phyloP scores from a whole-genome alignment of 1,140 invertebrate species.

The Ips typographus region DNA sequence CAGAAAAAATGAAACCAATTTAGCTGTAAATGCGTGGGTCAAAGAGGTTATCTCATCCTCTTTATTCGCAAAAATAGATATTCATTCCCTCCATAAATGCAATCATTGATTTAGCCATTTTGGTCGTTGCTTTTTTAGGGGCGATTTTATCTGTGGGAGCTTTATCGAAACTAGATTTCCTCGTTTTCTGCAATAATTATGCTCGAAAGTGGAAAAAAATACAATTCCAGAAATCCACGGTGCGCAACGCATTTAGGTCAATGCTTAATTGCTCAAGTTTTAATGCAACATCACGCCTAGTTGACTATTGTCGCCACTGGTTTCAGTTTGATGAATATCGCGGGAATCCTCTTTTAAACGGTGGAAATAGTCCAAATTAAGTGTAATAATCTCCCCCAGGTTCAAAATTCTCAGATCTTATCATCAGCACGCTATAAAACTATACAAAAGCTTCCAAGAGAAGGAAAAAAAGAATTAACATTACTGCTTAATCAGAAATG shows the following conservation, averaged over 20 bases:
- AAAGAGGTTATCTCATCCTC: conserved; percentile 22
- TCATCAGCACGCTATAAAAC: conserved; percentile 12
- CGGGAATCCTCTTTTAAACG: conserved; percentile 6
- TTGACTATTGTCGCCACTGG: conserved; percentile 23
- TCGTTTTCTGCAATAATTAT: not conserved
- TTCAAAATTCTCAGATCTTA: conserved; percentile 11
- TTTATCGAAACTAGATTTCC: too few species aligned
- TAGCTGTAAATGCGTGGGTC: conserved; percentile 25
- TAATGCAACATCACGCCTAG: conserved; percentile 16
- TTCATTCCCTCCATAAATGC: conserved; percentile 27
- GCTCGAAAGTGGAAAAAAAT: conserved; percentile 8
- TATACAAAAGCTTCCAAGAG: conserved; percentile 2
- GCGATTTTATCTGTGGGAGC: conserved; percentile 13
- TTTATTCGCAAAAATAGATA: conserved; percentile 29
- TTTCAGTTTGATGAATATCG: conserved; percentile 23
- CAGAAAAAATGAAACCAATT: conserved; percentile 22
- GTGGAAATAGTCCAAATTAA: conserved; percentile 22
- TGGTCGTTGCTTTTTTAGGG: conserved; percentile 25
- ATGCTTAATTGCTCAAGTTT: too few species aligned
- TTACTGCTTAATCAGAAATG: conserved; percentile 29
- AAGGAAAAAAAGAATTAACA: conserved; percentile 23
- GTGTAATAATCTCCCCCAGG: conserved; percentile 1
- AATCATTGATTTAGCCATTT: conserved; percentile 30
- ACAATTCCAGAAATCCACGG: not conserved
- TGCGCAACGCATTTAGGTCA: too few species aligned